These are phyloP conservation scores for Neoseiulus cucumeris DNA, from an alignment of 1,140 invertebrate genomes.

Conservation along the genomic window DNA sequence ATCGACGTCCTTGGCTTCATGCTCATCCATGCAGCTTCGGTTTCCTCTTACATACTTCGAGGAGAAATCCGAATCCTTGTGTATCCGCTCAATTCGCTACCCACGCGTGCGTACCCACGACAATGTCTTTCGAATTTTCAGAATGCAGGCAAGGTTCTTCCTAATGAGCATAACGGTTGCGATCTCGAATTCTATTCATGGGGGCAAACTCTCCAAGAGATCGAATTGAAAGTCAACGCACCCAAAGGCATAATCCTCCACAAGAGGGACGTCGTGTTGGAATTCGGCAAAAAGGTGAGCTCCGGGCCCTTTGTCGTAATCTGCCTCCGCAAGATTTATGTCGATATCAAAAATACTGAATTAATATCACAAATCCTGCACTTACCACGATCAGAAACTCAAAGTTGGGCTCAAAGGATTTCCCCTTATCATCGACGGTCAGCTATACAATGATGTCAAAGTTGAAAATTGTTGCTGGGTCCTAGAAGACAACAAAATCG, in stretches of 20 bases:
- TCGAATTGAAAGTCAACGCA: slow-evolving; percentile 69
- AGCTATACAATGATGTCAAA: slow-evolving; percentile 74
- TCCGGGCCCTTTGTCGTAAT: too few relatives aligned
- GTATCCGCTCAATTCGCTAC: too few relatives aligned
- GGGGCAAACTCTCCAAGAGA: slow-evolving; percentile 87
- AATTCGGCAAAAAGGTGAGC: slow-evolving; percentile 44
- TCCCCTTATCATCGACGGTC: slow-evolving; percentile 73
- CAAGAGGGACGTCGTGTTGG: slow-evolving; percentile 61
- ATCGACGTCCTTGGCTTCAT: too few relatives aligned
- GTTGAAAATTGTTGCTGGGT: slow-evolving; percentile 91
- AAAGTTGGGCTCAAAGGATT: slow-evolving; percentile 79
- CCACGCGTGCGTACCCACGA: too few relatives aligned
- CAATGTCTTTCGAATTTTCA: not conserved
- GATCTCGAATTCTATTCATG: slow-evolving; percentile 83
- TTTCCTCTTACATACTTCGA: too few relatives aligned
- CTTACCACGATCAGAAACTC: too few relatives aligned
- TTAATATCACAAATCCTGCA: too few relatives aligned
- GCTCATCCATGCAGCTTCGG: too few relatives aligned
- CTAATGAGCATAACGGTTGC: slow-evolving; percentile 86
- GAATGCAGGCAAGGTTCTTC: slow-evolving; percentile 52
- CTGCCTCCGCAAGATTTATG: too few relatives aligned
- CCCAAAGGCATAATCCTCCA: slow-evolving; percentile 50
- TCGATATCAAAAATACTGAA: too few relatives aligned
- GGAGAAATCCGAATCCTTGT: too few relatives aligned
- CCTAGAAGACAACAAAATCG: slow-evolving; percentile 70